Base-by-base conservation (phyloP, 2,113 vertebrate species). In the Typhlomys cinereus region DNA sequence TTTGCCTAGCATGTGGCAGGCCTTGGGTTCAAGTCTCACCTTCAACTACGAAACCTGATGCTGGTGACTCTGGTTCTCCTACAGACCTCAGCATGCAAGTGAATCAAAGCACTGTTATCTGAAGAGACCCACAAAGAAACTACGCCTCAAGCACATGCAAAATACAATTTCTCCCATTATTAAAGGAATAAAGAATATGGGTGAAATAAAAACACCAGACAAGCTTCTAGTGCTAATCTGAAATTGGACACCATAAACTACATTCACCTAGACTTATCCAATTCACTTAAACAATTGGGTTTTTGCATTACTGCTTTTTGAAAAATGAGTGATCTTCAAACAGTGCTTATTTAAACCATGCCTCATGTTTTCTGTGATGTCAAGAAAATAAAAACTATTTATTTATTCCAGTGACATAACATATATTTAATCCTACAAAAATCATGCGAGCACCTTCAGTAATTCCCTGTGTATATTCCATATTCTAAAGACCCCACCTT, bases 241-340 rank as follows among this genome's bases (percentile, higher is more conserved):
- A 90, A 89, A 69, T 23, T 85, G 17, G 85, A 62, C 50, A 29
- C 2, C 89, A 4, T 74, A 34, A 21, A 54, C 23, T 25, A 15
- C 6, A 66, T 80, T 59, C 48, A 17, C 13, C 74, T 86, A 75
- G 61, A 92, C 76, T 90, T 91, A 89, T 1, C 78, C 54, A 95
- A 44, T 84, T 73, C 36, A 91, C 27, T 96, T 70, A 80, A 83
- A 80, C 12, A 88, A 80, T n/a, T 92, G 52, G 15, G 75, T 85
- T 83, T 75, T 85, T 81, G 78, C 90, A 57, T 93, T 94, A 74
- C 48, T 91, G 4, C 9, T 70, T 85, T 90, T 88, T 84, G 7
- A 62, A 81, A 93, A 94, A 62, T 50, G 29, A 57, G 25, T 13
- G 50, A 75, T 90, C 46, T 34, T 36, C 20, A 73, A 85, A 29